These are phyloP conservation scores for Crotalus tigris DNA, from an alignment of 2,113 vertebrate genomes.

Conservation along the genomic window DNA sequence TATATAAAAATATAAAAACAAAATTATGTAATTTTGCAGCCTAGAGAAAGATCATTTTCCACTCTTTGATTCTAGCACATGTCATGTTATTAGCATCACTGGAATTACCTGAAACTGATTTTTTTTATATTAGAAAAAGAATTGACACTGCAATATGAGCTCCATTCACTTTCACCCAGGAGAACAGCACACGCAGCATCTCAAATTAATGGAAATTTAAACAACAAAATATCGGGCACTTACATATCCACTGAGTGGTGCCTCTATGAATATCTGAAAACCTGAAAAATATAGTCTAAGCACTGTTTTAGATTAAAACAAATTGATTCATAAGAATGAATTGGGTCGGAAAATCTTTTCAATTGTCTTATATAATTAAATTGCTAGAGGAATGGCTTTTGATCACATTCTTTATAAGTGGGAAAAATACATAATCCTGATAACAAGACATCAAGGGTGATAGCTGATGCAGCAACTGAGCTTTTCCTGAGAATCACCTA, in stretches of 20 bases:
- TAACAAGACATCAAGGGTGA: neutral
- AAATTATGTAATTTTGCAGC: neutral
- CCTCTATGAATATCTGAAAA: neutral
- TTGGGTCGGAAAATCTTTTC: neutral
- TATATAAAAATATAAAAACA: neutral
- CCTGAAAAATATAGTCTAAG: neutral
- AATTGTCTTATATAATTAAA: neutral
- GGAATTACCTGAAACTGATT: neutral
- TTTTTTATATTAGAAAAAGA: neutral
- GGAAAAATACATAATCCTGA: neutral
- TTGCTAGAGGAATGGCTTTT: neutral
- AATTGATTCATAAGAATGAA: neutral
- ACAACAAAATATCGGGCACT: neutral
- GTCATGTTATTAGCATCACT: neutral
- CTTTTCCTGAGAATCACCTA: neutral
- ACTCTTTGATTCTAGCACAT: neutral
- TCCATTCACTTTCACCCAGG: neutral
- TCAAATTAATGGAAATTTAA: neutral
- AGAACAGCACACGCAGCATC: neutral
- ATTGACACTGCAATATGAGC: neutral
- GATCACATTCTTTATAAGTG: neutral
- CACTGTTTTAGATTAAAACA: neutral
- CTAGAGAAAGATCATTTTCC: neutral
- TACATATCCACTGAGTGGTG: neutral
- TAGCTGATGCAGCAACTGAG: neutral